These are phyloP conservation scores for Camponotus pennsylvanicus DNA, from an alignment of 1,140 invertebrate genomes.

Conservation along the genomic window DNA sequence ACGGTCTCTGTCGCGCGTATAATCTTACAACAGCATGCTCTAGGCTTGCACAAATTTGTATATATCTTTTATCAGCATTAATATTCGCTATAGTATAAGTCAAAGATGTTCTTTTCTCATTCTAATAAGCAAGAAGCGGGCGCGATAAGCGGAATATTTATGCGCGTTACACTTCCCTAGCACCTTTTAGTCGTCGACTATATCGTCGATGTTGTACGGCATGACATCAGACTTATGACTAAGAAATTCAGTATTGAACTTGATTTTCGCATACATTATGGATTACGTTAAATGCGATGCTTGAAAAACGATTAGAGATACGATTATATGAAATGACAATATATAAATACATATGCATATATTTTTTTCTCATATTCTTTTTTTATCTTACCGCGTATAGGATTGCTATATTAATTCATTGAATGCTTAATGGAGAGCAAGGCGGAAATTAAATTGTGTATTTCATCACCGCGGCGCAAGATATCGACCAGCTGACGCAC, in stretches of 20 bases:
- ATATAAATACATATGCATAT: background rate
- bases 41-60: constrained; percentile 41
- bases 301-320: too few species aligned
- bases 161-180: constrained; percentile 3
- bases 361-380: background rate
- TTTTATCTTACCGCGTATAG: background rate
- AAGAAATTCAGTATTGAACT: constrained; percentile 31
- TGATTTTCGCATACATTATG: constrained; percentile 39
- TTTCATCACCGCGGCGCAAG: constrained; percentile 14
- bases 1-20: constrained; percentile 2
- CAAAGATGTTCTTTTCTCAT: constrained; percentile 34
- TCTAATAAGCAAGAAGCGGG: background rate
- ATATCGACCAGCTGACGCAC: constrained; percentile 43
- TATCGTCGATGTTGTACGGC: background rate
- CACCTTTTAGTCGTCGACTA: constrained; percentile 15
- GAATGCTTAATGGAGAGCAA: background rate
- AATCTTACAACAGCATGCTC: constrained; percentile 22
- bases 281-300: background rate
- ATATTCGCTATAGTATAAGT: background rate
- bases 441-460: background rate
- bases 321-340: too few species aligned
- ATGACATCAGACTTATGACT: constrained; percentile 29
- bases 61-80: constrained; percentile 1
- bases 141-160: constrained; percentile 27
- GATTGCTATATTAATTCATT: background rate